Base-by-base conservation (phyloP, 2,888 invertebrate genomes). In the Drosophila paucipuncta region DNA sequence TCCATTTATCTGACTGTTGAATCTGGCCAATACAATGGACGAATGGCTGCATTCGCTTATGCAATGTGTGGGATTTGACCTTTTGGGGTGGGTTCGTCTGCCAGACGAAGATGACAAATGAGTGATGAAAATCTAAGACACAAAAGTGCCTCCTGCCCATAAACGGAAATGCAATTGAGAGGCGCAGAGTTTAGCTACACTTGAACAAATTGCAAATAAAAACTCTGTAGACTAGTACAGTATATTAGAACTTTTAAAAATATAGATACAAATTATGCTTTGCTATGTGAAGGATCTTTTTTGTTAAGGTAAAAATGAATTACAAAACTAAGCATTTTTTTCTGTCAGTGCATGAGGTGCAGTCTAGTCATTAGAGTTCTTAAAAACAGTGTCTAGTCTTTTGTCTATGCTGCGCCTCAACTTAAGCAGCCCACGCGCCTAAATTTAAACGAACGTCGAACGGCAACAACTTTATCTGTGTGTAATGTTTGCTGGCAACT, bases 21-120 rank as follows among this genome's bases (percentile, higher is more conserved):
- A 85, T 85, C 89, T 70, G 22, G 50, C 55, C 68, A 35, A 62
- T 33, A 83, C 77, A 74, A 82, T 67, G 55, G 54, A 35, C 63
- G 68, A 41, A 43, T 61, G 75, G 65, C 33, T 74, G 68, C 67
- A 49, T 39, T 31, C 22, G 58, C 68, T 88, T 88, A 89, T 89
- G 86, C 89, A 85, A 85, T 80, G 89, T 86, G 89, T 88, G 84
- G 89, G 86, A 69, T 80, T 80, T 88, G 86, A 88, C 86, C 84
- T 88, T 88, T 88, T 57, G 55, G 47, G 58, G 55, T 31, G 39
- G 49, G 59, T 7, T 63, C 73, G 63, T 58, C 62, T 68, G 59
- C 67, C 62, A 25, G 28, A 41, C 30, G 52, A 47, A 43, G 64
- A 83, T 85, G 89, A 85, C 89, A 85, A 85, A 85, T 88, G 86